These are phyloP conservation scores for Lycophotia porphyrea DNA, from an alignment of 2,888 invertebrate species.

Conservation along the genomic window DNA sequence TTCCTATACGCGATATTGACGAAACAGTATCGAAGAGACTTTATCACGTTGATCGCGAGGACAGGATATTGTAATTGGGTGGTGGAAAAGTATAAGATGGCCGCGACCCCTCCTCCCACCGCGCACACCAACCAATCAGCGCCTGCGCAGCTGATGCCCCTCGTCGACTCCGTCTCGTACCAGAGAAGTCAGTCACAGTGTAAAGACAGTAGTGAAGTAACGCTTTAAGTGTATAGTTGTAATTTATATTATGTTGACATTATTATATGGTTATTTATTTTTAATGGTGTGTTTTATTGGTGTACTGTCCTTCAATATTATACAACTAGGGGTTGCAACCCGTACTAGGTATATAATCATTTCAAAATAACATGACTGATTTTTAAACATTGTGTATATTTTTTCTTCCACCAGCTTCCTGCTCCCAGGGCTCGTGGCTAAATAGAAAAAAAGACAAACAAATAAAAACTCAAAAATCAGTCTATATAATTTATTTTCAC, in stretches of 20 bases:
- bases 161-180: conserved; percentile 77
- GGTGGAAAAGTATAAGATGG: conserved; percentile 83
- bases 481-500: conserved; percentile 35
- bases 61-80: conserved; percentile 88
- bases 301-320: background rate
- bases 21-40: conserved; percentile 95
- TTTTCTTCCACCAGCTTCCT: background rate
- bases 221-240: conserved; percentile 75
- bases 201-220: conserved; percentile 81
- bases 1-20: conserved; percentile 97
- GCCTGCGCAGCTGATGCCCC: conserved; percentile 79
- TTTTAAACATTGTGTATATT: background rate
- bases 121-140: conserved; percentile 85
- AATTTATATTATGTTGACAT: conserved; percentile 72
- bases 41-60: conserved; percentile 92
- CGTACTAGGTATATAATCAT: background rate
- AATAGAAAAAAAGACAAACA: background rate
- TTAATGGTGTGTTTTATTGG: conserved; percentile 68
- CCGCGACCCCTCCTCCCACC: conserved; percentile 85
- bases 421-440: background rate
- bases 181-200: conserved; percentile 79
- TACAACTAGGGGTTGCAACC: background rate
- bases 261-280: conserved; percentile 83
- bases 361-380: background rate
- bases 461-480: background rate